A percentile compares a stretch with the other conserved stretches of the same genome.
Evolutionary conservation across 2,113 vertebrate species (phyloP).

Genomic region (Catharus fuscescens): DNA sequence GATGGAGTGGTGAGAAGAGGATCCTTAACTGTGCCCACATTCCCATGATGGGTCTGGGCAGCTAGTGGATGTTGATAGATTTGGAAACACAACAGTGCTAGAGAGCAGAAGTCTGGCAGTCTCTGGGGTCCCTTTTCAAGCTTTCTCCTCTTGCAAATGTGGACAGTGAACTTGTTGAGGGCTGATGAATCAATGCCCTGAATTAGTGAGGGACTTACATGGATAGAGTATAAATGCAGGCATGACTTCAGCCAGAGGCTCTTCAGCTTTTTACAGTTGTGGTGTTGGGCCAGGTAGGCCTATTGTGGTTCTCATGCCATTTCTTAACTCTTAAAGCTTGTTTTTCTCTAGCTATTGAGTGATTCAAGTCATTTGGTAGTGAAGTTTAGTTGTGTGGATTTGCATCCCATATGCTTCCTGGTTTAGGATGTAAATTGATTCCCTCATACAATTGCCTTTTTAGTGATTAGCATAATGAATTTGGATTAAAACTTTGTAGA

Average conservation of each 20-base stretch:
- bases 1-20: neutral
- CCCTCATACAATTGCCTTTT: neutral
- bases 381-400: neutral
- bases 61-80: neutral
- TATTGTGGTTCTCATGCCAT: neutral
- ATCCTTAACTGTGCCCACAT: neutral
- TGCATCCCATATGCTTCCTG: neutral
- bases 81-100: neutral
- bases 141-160: neutral
- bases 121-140: neutral
- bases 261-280: neutral
- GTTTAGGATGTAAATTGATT: neutral
- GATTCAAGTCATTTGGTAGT: neutral
- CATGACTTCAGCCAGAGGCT: neutral
- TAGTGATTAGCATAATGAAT: neutral
- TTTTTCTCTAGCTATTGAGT: neutral
- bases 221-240: neutral
- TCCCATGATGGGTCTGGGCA: rapidly evolving
- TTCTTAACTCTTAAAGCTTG: neutral
- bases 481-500: neutral
- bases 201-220: rapidly evolving
- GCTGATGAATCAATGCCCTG: neutral
- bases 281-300: neutral
- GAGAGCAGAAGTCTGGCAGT: neutral
- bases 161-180: neutral